These are phyloP conservation scores for Galeruca laticollis DNA, from an alignment of 2,888 invertebrate genomes.

Conservation along the genomic window DNA sequence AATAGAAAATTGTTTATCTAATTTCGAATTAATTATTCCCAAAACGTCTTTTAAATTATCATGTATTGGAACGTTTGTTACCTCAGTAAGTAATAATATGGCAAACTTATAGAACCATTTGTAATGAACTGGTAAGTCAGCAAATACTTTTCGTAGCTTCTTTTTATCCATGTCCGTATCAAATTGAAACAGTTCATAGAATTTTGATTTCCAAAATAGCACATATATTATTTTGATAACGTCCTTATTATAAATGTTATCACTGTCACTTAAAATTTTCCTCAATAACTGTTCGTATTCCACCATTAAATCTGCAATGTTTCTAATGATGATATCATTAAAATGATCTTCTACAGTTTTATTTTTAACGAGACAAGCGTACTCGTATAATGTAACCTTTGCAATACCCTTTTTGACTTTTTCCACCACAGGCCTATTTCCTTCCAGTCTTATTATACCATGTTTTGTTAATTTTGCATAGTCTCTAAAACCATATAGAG, in stretches of 20 bases:
- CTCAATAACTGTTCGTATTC: conserved; percentile 67
- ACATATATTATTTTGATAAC: conserved; percentile 67
- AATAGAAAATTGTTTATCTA: conserved; percentile 57
- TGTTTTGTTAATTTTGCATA: conserved; percentile 8
- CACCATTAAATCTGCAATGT: conserved; percentile 68
- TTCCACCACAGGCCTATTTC: conserved; percentile 32
- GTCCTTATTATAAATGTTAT: conserved; percentile 62
- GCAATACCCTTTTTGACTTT: conserved; percentile 59
- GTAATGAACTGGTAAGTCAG: conserved; percentile 77
- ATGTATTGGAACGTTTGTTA: conserved; percentile 46
- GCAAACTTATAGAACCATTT: conserved; percentile 81
- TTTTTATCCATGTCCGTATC: conserved; percentile 48
- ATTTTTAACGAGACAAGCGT: conserved; percentile 63
- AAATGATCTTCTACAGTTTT: conserved; percentile 68
- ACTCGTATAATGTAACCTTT: conserved; percentile 66
- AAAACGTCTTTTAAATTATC: conserved; percentile 49
- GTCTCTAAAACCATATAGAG: conserved; percentile 38
- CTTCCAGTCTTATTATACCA: not conserved
- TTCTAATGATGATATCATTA: conserved; percentile 70
- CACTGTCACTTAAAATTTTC: conserved; percentile 54
- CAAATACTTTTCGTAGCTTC: conserved; percentile 68
- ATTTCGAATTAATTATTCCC: conserved; percentile 54
- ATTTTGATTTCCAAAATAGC: conserved; percentile 69
- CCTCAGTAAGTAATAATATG: conserved; percentile 59
- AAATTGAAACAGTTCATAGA: conserved; percentile 58